These are phyloP conservation scores for Heliconius melpomene DNA, from an alignment of 1,140 invertebrate genomes.

Conservation along the genomic window DNA sequence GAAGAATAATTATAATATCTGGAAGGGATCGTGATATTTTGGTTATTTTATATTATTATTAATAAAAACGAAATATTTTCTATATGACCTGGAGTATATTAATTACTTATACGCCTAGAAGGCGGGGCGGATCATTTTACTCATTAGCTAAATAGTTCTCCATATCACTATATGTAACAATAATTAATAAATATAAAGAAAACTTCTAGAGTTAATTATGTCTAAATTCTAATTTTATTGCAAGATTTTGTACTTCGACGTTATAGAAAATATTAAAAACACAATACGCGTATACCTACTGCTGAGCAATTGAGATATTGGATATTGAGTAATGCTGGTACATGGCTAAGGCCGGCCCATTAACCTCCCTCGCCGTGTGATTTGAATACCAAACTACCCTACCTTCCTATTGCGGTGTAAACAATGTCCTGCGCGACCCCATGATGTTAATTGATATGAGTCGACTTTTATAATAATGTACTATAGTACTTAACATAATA, in stretches of 20 bases:
- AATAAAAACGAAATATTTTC: too few relatives aligned
- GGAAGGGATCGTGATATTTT: too few relatives aligned
- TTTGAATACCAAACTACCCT: constrained; percentile 65
- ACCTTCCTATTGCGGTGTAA: constrained; percentile 52
- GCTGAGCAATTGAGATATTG: constrained; percentile 30
- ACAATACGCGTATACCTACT: constrained; percentile 33
- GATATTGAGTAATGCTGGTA: constrained; percentile 40
- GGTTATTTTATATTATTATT: too few relatives aligned
- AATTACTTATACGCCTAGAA: constrained; percentile 13
- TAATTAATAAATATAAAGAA: not conserved
- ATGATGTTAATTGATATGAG: constrained; percentile 7
- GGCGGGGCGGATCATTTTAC: constrained; percentile 17
- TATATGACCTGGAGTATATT: constrained; percentile 8
- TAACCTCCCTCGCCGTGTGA: constrained; percentile 64
- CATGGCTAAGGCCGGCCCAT: constrained; percentile 51
- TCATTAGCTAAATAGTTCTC: constrained; percentile 19
- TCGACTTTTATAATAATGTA: not conserved
- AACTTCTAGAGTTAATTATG: too few relatives aligned
- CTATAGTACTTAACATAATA: not conserved
- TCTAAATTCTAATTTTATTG: too few relatives aligned
- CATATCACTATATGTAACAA: not conserved
- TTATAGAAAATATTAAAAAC: not conserved
- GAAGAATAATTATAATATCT: not conserved
- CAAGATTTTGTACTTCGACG: too few relatives aligned
- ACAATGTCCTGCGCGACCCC: constrained; percentile 22